Percentiles rank a stretch among this genome's conserved stretches.
phyloP scores from a whole-genome alignment of 2,888 invertebrate species.

The Tolmerus cingulatus region DNA sequence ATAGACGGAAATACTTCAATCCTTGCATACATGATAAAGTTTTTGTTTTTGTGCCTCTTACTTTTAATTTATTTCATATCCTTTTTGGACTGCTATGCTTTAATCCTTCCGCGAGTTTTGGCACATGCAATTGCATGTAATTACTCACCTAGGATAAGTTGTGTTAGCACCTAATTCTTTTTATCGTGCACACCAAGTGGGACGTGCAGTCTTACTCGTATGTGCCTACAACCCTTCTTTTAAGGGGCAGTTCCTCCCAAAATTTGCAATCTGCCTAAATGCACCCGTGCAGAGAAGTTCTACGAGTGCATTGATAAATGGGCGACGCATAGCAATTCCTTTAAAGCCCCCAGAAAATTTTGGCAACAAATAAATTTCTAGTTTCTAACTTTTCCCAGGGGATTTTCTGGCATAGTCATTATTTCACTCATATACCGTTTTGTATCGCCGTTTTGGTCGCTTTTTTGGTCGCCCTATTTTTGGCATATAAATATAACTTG shows the following conservation, averaged over 20 bases:
- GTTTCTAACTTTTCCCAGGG: constrained; percentile 10
- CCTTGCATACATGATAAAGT: not conserved
- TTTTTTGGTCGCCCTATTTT: not conserved
- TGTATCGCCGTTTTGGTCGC: not conserved
- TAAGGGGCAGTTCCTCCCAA: not conserved
- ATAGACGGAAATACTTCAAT: not conserved
- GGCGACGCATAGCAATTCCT: not conserved
- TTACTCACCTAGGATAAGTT: not conserved
- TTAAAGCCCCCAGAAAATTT: not conserved
- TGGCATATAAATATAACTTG: not conserved
- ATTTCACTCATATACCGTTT: constrained; percentile 9
- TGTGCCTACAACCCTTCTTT: not conserved
- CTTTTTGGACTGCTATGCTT: not conserved
- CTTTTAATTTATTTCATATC: not conserved
- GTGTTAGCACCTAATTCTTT: not conserved
- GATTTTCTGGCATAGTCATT: constrained; percentile 20
- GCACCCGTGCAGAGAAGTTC: not conserved
- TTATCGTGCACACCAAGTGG: not conserved
- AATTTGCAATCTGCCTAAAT: not conserved
- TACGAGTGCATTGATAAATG: constrained; percentile 19
- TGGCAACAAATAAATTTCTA: constrained; percentile 31
- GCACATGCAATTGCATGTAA: not conserved
- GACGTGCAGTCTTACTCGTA: not conserved
- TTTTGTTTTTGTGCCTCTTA: not conserved
- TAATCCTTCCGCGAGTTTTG: not conserved